Base-by-base conservation (phyloP, 2,113 vertebrate genomes). In the Chinchilla lanigera region DNA sequence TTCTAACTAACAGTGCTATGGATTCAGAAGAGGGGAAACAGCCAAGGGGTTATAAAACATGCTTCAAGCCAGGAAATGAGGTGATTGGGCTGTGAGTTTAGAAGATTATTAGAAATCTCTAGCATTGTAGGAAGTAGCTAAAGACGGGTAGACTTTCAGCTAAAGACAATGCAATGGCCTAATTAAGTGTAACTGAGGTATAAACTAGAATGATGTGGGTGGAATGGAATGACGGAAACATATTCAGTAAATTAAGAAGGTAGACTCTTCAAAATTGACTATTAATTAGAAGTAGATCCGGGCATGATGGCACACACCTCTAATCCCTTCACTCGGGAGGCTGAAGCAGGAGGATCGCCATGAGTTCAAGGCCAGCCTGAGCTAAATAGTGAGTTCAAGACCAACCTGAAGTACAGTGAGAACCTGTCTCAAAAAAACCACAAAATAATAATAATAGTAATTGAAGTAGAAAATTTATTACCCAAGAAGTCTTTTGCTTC, bases 211-310 rank as follows among this genome's bases (percentile, higher is more conserved):
- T 86, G 78, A 52, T 63, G 44, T 5, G 24, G 41, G n/a, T n/a
- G 58, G 90, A 90, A 81, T 88, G 89, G 30, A 88, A 92, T 65
- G 30, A 69, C 80, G 26, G 83, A n/a, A 73, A 73, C 20, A 52
- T 4, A 92, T 16, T 81, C 83, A 86, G 26, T 65, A 95, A 88
- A 89, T 91, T 95, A 85, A 95, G 61, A 89, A 80, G 58, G 54
- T 3, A 94, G 33, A 94, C 54, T 91, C 67, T 86, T 92, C 78
- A 85, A 78, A 81, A 69, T 28, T 81, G 44, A 85, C 92, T 73
- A 81, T 89, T 69, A 78, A 65, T 95, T 84, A 89, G 4, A 86
- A 91, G 20, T 85, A 94, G 47, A 90, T 87, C 71, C 71, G 44
- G 38, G 38, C 9, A 24, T 73, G 38, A 10, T 41, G 22, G 71